phyloP scores from a whole-genome alignment of 2,797 vertebrate species.

The Loris lydekkerianus region DNA sequence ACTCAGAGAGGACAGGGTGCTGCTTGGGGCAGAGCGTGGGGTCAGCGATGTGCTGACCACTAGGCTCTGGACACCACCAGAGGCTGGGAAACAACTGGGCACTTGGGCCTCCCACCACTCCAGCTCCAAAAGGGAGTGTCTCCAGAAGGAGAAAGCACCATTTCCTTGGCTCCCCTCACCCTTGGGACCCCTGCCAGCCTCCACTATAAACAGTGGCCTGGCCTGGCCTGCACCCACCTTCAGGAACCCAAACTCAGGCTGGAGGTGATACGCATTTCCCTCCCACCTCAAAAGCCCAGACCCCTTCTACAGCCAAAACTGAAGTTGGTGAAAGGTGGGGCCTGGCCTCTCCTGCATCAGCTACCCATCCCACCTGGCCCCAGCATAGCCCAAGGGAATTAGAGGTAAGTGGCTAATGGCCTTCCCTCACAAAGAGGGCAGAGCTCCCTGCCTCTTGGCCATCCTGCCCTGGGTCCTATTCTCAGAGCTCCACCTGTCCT shows the following conservation, averaged over 20 bases:
- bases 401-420: slow-evolving; percentile 64
- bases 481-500: background rate
- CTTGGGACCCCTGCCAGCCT: background rate
- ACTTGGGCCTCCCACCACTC: background rate
- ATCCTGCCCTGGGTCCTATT: background rate
- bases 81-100: background rate
- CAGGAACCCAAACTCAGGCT: background rate
- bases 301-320: background rate
- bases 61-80: background rate
- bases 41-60: background rate
- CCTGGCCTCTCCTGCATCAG: background rate
- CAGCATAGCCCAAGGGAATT: slow-evolving; percentile 67
- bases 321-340: background rate
- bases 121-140: background rate
- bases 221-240: background rate
- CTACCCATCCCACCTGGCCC: background rate
- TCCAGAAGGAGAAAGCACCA: no score
- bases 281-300: background rate
- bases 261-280: background rate
- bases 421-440: background rate
- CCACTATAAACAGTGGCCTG: background rate
- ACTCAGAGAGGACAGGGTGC: background rate
- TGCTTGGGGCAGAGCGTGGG: background rate
- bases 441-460: slow-evolving; percentile 11
- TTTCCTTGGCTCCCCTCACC: background rate